These are phyloP conservation scores for Microtus richardsoni DNA, from an alignment of 2,113 vertebrate species.

Conservation along the genomic window DNA sequence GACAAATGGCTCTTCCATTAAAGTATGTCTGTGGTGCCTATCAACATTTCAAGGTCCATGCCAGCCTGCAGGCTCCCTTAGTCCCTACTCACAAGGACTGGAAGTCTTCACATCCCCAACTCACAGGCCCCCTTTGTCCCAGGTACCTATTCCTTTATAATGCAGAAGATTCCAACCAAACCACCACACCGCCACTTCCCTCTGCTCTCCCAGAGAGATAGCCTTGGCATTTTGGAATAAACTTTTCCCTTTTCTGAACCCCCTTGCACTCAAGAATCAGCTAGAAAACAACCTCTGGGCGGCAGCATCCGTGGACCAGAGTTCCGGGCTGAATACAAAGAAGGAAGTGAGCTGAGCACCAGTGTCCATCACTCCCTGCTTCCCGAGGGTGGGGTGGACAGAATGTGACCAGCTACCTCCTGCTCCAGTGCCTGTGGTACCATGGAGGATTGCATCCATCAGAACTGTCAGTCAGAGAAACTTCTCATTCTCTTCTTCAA, in stretches of 20 bases:
- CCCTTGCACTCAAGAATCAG: not conserved
- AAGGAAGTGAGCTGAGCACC: not conserved
- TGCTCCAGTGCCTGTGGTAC: not conserved
- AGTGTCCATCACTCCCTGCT: rapidly evolving
- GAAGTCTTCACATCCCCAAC: too few species aligned
- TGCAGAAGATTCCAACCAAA: not conserved
- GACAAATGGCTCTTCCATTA: not conserved
- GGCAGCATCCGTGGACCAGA: not conserved
- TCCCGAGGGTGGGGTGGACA: not conserved
- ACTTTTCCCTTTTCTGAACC: not conserved
- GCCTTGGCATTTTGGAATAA: not conserved
- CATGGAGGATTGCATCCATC: not conserved
- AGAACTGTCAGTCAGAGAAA: not conserved
- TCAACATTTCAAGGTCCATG: not conserved
- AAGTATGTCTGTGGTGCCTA: not conserved
- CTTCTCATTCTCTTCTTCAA: not conserved
- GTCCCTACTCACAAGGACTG: not conserved
- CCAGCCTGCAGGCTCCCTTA: not conserved
- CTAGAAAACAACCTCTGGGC: not conserved
- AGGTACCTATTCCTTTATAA: not conserved
- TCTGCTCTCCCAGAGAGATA: not conserved
- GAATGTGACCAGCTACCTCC: not conserved
- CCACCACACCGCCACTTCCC: not conserved
- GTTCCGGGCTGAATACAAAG: not conserved
- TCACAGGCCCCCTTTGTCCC: not conserved